Evolutionary conservation across 2,888 invertebrate species (phyloP), one percentile per base, ranked within the genome.

Genomic region (Spisula subtruncata): DNA sequence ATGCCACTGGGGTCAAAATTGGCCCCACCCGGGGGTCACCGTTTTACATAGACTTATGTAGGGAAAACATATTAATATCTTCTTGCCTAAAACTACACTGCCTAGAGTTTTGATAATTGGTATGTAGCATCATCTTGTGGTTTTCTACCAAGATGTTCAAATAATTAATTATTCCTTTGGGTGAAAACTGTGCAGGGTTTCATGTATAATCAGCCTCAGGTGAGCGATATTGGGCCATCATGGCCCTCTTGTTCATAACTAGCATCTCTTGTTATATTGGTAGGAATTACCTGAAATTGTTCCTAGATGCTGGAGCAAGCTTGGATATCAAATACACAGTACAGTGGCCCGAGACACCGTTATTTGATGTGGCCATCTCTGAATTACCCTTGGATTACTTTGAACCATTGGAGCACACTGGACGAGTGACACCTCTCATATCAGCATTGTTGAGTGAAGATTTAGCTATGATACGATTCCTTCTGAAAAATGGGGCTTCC

Each of bases 401-500:
- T 91, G 91, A 91, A 8, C 91, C 93, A 0, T 54, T 89, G 12
- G 89, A 91, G 12, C 66, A 86, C 51, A 92, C 93, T 41, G 91
- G 91, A 48, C 91, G 90, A 35, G 90, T 94, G 20, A 95, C 96
- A 29, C 97, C 97, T 10, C 95, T 97, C 29, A 96, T 97, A 51
- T 94, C 96, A 86, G 96, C 97, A 14, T 95, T 97, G 32, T 95
- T 95, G 89, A 94, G 94, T 82, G 94, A 94, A 85, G 95, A 97
- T 91, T 95, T 96, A 90, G 94, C 95, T 48, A 92, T 96, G 54
- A 96, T 95, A 2, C 95, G 95, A 91, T 95, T 95, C 87, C 93
- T 97, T 79, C 94, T 97, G 48, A 92, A 95, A 88, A 93, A 95
- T 84, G 96, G 96, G 46, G 97, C 97, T 18, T 95, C 96, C 41